These are phyloP conservation scores for Epiblema foenella DNA, from an alignment of 2,888 invertebrate genomes.

Conservation along the genomic window DNA sequence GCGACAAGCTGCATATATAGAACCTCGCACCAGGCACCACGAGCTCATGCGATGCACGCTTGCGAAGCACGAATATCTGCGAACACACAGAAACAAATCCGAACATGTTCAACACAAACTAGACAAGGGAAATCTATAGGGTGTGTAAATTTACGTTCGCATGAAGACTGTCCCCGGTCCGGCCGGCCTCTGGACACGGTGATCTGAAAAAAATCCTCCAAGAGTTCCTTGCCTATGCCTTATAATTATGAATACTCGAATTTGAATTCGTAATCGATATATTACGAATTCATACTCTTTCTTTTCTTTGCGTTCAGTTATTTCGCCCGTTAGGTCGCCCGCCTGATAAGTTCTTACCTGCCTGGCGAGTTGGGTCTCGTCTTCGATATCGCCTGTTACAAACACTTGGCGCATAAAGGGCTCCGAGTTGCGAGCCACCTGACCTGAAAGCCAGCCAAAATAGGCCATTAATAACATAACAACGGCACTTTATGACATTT, in stretches of 20 bases:
- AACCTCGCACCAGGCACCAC: slow-evolving; percentile 94
- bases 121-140: slow-evolving; percentile 46
- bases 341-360: slow-evolving; percentile 83
- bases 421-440: slow-evolving; percentile 97
- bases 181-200: slow-evolving; percentile 60
- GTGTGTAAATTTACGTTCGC: slow-evolving; percentile 72
- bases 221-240: slow-evolving; percentile 65
- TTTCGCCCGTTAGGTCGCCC: slow-evolving; percentile 39
- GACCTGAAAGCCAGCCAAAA: slow-evolving; percentile 85
- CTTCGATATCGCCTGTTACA: slow-evolving; percentile 87
- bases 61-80: slow-evolving; percentile 96
- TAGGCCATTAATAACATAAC: slow-evolving; percentile 65
- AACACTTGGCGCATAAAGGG: slow-evolving; percentile 98
- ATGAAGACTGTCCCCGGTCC: slow-evolving; percentile 65
- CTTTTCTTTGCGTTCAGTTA: slow-evolving; percentile 43
- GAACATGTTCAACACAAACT: slow-evolving; percentile 36
- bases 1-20: slow-evolving; percentile 97
- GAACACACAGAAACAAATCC: slow-evolving; percentile 54
- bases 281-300: slow-evolving; percentile 74
- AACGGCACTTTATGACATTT: slow-evolving; percentile 1
- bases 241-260: slow-evolving; percentile 52
- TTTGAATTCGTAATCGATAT: slow-evolving; percentile 68
- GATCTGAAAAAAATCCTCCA: slow-evolving; percentile 77
- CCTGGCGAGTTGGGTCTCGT: slow-evolving; percentile 85
- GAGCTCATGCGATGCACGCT: slow-evolving; percentile 95